Conservation (phyloP, 2,888 invertebrate genomes). For the Pelosia muscerda region DNA sequence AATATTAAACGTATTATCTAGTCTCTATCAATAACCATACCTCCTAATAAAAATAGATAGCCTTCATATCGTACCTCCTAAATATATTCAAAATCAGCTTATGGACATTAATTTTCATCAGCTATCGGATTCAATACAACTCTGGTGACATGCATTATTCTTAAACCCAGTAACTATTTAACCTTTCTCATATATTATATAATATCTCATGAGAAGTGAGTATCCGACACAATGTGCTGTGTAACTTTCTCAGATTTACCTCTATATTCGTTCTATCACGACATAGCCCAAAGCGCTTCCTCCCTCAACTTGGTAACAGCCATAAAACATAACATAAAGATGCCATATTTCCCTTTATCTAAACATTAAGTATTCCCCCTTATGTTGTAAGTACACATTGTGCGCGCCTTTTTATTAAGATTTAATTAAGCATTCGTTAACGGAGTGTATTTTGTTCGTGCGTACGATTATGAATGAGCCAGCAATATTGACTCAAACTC, state of each 20-base stretch:
- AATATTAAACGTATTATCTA: background rate
- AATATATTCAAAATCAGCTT: background rate
- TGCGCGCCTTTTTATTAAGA: slow-evolving; percentile 71
- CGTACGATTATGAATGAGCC: slow-evolving; percentile 65
- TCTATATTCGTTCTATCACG: slow-evolving; percentile 58
- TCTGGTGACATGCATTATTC: background rate
- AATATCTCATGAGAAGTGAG: slow-evolving; percentile 46
- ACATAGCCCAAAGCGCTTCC: slow-evolving; percentile 57
- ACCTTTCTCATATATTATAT: slow-evolving; percentile 52
- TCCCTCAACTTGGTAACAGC: slow-evolving; percentile 38
- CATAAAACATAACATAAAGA: slow-evolving; percentile 46
- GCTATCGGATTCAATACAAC: background rate
- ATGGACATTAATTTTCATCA: background rate
- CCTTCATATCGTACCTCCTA: background rate
- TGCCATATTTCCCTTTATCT: slow-evolving; percentile 49
- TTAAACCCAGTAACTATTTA: slow-evolving; percentile 62
- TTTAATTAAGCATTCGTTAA: slow-evolving; percentile 77
- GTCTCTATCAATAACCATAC: background rate
- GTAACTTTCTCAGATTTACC: slow-evolving; percentile 66
- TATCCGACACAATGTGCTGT: slow-evolving; percentile 52
- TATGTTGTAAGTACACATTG: slow-evolving; percentile 49
- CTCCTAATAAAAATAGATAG: background rate
- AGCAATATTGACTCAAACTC: slow-evolving; percentile 48
- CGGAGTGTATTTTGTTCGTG: slow-evolving; percentile 66
- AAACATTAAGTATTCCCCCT: slow-evolving; percentile 60